Evolutionary conservation across 2,113 vertebrate genomes (phyloP).

Genomic region (Sigmodon hispidus): DNA sequence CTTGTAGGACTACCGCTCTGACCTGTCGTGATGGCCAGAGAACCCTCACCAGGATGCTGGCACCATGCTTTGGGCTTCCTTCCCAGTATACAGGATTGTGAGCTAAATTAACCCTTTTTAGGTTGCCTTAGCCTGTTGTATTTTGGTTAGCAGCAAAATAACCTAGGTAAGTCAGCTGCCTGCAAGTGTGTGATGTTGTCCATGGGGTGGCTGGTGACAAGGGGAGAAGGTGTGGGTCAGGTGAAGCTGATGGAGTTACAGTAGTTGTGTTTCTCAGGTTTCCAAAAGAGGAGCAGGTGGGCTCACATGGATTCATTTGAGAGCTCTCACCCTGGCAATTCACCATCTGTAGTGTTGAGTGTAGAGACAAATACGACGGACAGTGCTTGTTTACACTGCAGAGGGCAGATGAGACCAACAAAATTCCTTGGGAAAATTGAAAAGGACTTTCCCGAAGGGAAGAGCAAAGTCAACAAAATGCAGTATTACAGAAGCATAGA

Average conservation of each 20-base stretch:
- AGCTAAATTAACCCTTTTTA: background rate
- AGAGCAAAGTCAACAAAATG: conserved; percentile 7
- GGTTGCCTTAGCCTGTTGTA: background rate
- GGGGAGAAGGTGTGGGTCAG: background rate
- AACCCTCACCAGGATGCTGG: background rate
- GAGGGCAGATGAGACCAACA: background rate
- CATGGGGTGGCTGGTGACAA: background rate
- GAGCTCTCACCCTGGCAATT: background rate
- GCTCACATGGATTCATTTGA: background rate
- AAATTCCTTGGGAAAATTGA: background rate
- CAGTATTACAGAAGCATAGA: background rate
- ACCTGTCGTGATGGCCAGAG: background rate
- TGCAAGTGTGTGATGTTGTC: background rate
- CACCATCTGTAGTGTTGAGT: background rate
- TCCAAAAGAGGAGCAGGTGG: background rate
- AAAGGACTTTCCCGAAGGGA: background rate
- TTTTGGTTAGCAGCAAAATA: background rate
- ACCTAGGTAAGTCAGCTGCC: background rate
- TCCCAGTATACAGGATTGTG: background rate
- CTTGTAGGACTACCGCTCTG: background rate
- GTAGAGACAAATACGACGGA: background rate
- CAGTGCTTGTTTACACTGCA: background rate
- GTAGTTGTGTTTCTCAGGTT: background rate
- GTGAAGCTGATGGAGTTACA: background rate
- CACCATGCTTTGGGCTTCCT: background rate